phyloP scores from a whole-genome alignment of 1,140 invertebrate genomes.

The Pogonomyrmex californicus region DNA sequence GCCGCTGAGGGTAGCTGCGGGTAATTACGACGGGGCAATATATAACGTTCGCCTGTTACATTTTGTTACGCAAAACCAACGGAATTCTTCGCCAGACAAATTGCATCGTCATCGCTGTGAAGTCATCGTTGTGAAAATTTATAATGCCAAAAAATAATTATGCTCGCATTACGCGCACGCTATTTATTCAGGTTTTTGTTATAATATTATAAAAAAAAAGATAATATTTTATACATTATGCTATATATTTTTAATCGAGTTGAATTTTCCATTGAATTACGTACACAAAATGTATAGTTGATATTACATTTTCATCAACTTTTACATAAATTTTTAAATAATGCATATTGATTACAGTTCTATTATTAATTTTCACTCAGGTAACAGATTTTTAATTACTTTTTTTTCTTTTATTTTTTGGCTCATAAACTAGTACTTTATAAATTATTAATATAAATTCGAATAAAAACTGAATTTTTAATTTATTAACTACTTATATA shows the following conservation, averaged over 20 bases:
- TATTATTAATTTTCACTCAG: background rate
- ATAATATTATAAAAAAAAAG: too few relatives aligned
- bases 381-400: background rate
- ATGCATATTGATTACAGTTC: background rate
- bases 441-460: too few relatives aligned
- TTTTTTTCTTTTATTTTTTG: background rate
- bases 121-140: constrained; percentile 23
- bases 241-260: background rate
- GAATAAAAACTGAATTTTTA: too few relatives aligned
- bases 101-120: constrained; percentile 37
- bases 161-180: background rate
- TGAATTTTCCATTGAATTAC: background rate
- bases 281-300: background rate
- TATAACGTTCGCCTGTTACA: constrained; percentile 58
- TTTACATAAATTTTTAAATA: background rate
- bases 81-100: constrained; percentile 52
- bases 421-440: background rate
- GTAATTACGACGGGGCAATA: constrained; percentile 66
- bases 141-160: background rate
- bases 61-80: constrained; percentile 52
- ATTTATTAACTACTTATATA: background rate
- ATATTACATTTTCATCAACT: background rate
- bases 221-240: background rate
- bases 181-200: background rate
- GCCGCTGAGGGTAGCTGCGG: constrained; percentile 50